Evolutionary conservation across 2,113 vertebrate genomes (phyloP).

Genomic region (Ammospiza caudacuta): DNA sequence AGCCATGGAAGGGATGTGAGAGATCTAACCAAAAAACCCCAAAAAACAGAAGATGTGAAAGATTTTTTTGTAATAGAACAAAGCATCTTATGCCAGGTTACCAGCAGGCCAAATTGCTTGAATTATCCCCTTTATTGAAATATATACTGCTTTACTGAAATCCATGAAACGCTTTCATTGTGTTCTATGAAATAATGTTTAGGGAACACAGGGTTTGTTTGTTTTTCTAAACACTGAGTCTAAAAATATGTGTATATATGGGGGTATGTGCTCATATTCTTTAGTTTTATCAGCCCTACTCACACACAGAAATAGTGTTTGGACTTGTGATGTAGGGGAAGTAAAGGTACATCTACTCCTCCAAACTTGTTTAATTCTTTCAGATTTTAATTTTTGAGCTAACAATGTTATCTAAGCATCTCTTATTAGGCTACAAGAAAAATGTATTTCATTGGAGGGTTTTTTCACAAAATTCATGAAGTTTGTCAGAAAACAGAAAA

Average conservation of each 20-base stretch:
- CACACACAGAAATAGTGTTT: neutral
- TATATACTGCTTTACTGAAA: neutral
- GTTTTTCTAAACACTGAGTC: neutral
- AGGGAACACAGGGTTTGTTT: accelerated
- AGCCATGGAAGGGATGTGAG: neutral
- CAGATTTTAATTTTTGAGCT: neutral
- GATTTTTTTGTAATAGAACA: neutral
- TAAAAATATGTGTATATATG: neutral
- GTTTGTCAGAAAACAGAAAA: neutral
- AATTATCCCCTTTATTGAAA: neutral
- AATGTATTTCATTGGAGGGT: neutral
- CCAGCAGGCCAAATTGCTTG: neutral
- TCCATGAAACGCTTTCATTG: neutral
- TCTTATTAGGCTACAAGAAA: neutral
- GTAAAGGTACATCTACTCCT: accelerated
- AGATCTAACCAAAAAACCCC: neutral
- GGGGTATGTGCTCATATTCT: neutral
- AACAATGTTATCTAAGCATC: neutral
- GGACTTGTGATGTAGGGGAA: neutral
- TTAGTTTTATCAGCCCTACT: neutral
- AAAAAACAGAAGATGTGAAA: neutral
- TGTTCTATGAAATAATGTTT: neutral
- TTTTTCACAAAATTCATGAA: neutral
- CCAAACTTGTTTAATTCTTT: neutral
- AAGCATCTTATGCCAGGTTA: neutral